A percentile compares a stretch with the other conserved stretches of the same genome.
Conservation (phyloP, 2,113 vertebrate species). For the Gymnarchus niloticus region DNA sequence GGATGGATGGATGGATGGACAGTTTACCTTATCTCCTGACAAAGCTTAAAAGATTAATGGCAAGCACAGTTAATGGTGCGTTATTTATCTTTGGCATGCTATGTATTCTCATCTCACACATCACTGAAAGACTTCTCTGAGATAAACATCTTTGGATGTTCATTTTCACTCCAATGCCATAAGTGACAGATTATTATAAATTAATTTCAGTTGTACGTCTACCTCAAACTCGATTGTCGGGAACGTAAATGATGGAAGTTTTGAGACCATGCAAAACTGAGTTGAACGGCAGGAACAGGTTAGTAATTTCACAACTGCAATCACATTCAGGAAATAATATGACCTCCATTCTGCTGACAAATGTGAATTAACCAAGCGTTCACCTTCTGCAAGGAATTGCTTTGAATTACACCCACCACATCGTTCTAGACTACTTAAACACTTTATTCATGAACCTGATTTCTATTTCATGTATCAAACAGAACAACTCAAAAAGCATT, state of each 20-base stretch:
- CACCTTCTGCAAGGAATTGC: not conserved
- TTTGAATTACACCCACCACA: not conserved
- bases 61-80: not conserved
- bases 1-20: not conserved
- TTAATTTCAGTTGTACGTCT: not conserved
- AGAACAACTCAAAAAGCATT: not conserved
- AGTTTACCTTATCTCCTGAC: not conserved
- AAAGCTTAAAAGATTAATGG: not conserved
- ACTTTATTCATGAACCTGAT: not conserved
- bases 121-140: not conserved
- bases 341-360: not conserved
- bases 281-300: not conserved
- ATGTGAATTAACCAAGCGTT: not conserved
- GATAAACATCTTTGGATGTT: not conserved
- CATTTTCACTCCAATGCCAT: not conserved
- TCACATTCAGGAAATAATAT: not conserved
- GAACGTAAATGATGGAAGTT: constrained; percentile 1
- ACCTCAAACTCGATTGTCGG: not conserved
- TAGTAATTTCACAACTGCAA: not conserved
- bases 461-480: not conserved
- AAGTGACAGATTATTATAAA: not conserved
- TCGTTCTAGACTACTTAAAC: not conserved
- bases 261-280: not conserved
- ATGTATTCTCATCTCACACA: not conserved
- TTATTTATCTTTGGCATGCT: not conserved